A percentile compares a stretch with the other conserved stretches of the same genome.
Evolutionary conservation across 1,140 invertebrate genomes (phyloP).

Genomic region (Triops cancriformis): DNA sequence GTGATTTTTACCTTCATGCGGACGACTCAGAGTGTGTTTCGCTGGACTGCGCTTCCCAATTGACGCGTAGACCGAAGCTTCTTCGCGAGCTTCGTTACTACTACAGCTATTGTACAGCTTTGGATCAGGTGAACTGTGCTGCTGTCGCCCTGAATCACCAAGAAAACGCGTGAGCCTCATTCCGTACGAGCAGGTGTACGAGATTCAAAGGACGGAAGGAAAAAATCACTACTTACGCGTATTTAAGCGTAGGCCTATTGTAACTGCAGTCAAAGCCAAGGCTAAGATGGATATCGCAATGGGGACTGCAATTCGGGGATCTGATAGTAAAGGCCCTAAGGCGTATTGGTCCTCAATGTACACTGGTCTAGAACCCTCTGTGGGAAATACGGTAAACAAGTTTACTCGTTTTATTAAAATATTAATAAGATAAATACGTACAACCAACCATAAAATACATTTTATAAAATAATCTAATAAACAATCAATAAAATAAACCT

Average conservation of each 20-base stretch:
- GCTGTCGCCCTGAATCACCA: neutral
- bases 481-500: no score
- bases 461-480: no score
- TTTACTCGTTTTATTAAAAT: no score
- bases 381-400: no score
- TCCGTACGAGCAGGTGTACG: no score
- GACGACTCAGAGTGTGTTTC: neutral
- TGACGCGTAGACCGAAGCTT: neutral
- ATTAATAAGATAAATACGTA: no score
- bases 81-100: conserved; percentile 24
- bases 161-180: neutral
- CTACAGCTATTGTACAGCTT: conserved; percentile 22
- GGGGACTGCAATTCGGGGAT: conserved; percentile 31
- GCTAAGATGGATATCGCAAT: conserved; percentile 30
- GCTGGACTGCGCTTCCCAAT: neutral
- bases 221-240: conserved; percentile 26
- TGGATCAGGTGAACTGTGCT: neutral
- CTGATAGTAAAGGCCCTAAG: conserved; percentile 28
- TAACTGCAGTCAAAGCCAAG: conserved; percentile 29
- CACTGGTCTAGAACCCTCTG: conserved; percentile 18
- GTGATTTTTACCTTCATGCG: conserved; percentile 30
- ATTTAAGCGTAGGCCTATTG: conserved; percentile 30
- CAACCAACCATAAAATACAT: no score
- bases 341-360: conserved; percentile 15
- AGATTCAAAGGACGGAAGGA: neutral